Evolutionary conservation across 2,888 invertebrate species (phyloP), one percentile per base, ranked within the genome.

Genomic region (Gandaritis pyraliata): DNA sequence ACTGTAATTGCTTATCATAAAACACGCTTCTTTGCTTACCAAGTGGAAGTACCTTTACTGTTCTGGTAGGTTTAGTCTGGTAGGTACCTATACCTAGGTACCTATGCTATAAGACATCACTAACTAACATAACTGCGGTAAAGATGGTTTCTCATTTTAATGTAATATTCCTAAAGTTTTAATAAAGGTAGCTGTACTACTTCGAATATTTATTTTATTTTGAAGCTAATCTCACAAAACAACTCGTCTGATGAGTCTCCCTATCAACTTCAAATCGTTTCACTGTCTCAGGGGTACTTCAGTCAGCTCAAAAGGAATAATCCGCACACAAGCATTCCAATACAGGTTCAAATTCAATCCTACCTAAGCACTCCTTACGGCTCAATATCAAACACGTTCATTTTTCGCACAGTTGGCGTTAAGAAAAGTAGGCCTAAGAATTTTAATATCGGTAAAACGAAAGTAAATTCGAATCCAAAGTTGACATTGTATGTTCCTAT

Each of bases 401-500:
- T 50, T 59, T 63, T 59, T 33, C 47, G 48, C 52, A 49, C 56
- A 56, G 49, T 64, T 61, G 53, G 50, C 60, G 45, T 33, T 53
- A 54, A 39, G 43, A 57, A 53, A 46, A 57, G 47, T 38, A 45
- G 57, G 50, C 46, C 57, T 60, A 55, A 61, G 43, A 61, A 64
- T 64, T 64, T 64, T 56, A 64, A 61, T 64, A 64, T 61, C 48
- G 54, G 61, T 60, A 58, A 64, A 61, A 51, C 61, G 64, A 58
- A 59, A 58, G 54, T 59, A 48, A 60, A 59, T 58, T 60, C 51
- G 52, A 63, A 63, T 69, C 58, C 55, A 50, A 66, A 62, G 51
- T 58, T 53, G 51, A 55, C 61, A 52, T 47, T 61, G 64, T 61
- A 54, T 58, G 63, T 69, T 65, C 77, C 74, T 76, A 77, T 77